phyloP scores from a whole-genome alignment of 1,140 invertebrate genomes.

The Leptinotarsa undecemlineata region DNA sequence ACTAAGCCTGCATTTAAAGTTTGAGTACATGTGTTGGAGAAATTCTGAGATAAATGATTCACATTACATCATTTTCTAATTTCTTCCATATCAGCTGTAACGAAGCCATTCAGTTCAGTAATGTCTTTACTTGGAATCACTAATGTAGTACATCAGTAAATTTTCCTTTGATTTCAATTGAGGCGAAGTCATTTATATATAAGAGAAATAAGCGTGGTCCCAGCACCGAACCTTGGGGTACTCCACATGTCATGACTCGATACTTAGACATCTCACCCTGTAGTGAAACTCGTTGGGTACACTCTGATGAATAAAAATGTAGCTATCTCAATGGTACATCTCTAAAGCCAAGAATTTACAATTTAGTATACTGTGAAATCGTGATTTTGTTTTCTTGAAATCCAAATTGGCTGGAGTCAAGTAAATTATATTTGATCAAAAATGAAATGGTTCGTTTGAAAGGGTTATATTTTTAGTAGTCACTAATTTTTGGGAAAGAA shows the following conservation, averaged over 20 bases:
- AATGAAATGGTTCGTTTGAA: not conserved
- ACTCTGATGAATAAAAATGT: not conserved
- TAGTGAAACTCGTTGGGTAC: constrained; percentile 1
- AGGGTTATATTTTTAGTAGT: not conserved
- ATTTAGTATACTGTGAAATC: not conserved
- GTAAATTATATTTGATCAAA: not conserved
- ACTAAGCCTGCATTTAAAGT: not conserved
- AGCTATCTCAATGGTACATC: not conserved
- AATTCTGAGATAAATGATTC: not conserved
- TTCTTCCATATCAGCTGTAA: not conserved
- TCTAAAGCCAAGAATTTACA: not conserved
- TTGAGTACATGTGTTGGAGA: not conserved
- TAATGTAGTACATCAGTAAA: constrained; percentile 6
- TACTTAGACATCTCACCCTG: not conserved
- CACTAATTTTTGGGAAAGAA: not conserved
- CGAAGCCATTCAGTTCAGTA: not conserved
- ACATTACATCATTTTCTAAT: not conserved
- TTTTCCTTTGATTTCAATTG: constrained; percentile 4
- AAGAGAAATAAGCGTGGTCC: not conserved
- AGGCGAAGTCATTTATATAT: not conserved
- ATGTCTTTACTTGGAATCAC: not conserved
- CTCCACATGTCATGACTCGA: constrained; percentile 1
- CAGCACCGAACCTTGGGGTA: not conserved
- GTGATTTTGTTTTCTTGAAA: not conserved
- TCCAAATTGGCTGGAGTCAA: not conserved